Evolutionary conservation across 1,140 invertebrate genomes (phyloP), one percentile per base, ranked within the genome.

Genomic region (Antheraea mylitta): DNA sequence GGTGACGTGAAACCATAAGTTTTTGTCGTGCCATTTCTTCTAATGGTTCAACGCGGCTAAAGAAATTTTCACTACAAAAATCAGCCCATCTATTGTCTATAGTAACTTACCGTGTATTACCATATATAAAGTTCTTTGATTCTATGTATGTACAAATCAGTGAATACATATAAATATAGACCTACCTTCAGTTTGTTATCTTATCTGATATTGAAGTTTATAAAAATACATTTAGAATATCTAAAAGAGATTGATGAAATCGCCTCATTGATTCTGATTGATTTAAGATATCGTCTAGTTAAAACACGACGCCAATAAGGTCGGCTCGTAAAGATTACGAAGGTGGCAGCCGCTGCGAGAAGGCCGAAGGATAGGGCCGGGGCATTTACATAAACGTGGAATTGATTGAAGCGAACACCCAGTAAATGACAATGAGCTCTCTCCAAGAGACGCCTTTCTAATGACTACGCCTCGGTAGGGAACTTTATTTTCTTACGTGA

Each of bases 341-440:
- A 53, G 60, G 18, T 18, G 11, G 19, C 38, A 18, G 37, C 9
- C 63, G 8, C 63, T 38, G 37, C 63, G n/a, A 37, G 16, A 16
- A n/a, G 16, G 18, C 7, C 64, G 64, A 6, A 30, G 13, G 13
- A 8, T 36, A 18, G 64, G 69, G 61, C 69, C 67, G 68, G 58
- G 66, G 70, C 69, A 89, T 91, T 89, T 91, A 78, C 87, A 91
- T 91, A 89, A 89, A 89, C 86, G 85, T 80, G 81, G 85, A 82
- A 87, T 91, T 87, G 87, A 91, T 91, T 89, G 87, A 81, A 80
- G 85, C 85, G 83, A 83, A 53, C 16, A 53, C 5, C 45, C 45
- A 53, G 16, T 53, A 53, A 53, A 53, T 53, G 45, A 53, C 45
- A 13, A n/a, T 53, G 11, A 53, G 45, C 45, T 42, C 45, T 53